Percentiles rank a stretch among this genome's conserved stretches.
phyloP scores from a whole-genome alignment of 2,888 invertebrate genomes.

The Flabesymbios commensalis region DNA sequence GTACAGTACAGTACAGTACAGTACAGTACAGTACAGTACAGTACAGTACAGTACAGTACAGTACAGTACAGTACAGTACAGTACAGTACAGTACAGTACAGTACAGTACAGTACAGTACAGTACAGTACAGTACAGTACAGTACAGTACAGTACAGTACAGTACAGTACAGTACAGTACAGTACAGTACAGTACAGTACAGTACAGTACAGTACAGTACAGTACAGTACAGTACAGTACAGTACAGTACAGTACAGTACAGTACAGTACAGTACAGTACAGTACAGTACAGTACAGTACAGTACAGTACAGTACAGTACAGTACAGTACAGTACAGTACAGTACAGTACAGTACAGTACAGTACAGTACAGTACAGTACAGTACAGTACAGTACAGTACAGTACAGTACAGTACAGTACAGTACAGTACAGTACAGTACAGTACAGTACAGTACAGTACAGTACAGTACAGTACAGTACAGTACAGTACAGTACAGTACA shows the following conservation, averaged over 20 bases:
- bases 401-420: too few species aligned
- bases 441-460: too few species aligned
- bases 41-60: not conserved
- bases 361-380: too few species aligned
- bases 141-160: slow-evolving; percentile 2
- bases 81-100: slow-evolving; percentile 2
- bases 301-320: not conserved
- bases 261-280: not conserved
- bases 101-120: slow-evolving; percentile 6
- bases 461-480: too few species aligned
- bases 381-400: too few species aligned
- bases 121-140: slow-evolving; percentile 11
- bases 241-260: not conserved
- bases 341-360: too few species aligned
- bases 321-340: not conserved
- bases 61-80: slow-evolving; percentile 1
- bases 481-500: too few species aligned
- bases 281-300: not conserved
- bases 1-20: not conserved
- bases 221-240: not conserved
- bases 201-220: slow-evolving; percentile 8
- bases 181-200: slow-evolving; percentile 11
- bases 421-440: too few species aligned
- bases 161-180: slow-evolving; percentile 7
- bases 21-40: not conserved